Conservation (phyloP, 2,888 invertebrate genomes). For the Andrena marginata region DNA sequence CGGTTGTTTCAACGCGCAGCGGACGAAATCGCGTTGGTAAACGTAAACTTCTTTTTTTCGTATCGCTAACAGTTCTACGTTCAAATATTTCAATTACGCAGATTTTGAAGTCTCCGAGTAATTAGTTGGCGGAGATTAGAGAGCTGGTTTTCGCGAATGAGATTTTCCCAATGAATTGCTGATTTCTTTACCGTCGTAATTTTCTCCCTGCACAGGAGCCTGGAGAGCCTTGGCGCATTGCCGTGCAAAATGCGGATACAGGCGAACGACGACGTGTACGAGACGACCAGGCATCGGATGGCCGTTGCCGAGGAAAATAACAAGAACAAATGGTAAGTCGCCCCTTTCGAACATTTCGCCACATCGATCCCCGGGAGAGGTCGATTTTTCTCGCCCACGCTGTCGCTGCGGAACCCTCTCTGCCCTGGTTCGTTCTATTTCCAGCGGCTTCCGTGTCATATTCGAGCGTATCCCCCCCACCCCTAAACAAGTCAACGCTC, state of each 20-base stretch:
- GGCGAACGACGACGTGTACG: slow-evolving; percentile 98
- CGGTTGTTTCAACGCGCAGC: background rate
- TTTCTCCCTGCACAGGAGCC: slow-evolving; percentile 85
- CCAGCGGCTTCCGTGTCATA: slow-evolving; percentile 35
- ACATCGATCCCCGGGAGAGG: slow-evolving; percentile 37
- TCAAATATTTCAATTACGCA: too few species aligned
- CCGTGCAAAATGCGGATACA: slow-evolving; percentile 95
- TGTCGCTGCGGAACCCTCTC: background rate
- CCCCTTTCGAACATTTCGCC: slow-evolving; percentile 13
- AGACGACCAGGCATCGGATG: slow-evolving; percentile 96
- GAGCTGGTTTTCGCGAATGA: too few species aligned
- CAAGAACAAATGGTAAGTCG: slow-evolving; percentile 94
- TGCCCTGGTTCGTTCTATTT: slow-evolving; percentile 27
- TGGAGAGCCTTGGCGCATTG: slow-evolving; percentile 94
- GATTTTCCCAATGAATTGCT: background rate
- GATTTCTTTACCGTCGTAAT: slow-evolving; percentile 22
- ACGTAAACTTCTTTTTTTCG: background rate
- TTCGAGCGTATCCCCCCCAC: slow-evolving; percentile 13
- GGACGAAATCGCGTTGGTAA: background rate
- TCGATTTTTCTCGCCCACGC: slow-evolving; percentile 32
- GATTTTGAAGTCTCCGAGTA: too few species aligned
- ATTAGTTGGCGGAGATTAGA: background rate
- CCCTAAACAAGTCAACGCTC: slow-evolving; percentile 23
- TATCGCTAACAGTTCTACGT: too few species aligned
- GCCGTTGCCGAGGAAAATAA: slow-evolving; percentile 96